Evolutionary conservation across 2,888 invertebrate species (phyloP), one percentile per base, ranked within the genome.

Genomic region (Fragum whitleyi): DNA sequence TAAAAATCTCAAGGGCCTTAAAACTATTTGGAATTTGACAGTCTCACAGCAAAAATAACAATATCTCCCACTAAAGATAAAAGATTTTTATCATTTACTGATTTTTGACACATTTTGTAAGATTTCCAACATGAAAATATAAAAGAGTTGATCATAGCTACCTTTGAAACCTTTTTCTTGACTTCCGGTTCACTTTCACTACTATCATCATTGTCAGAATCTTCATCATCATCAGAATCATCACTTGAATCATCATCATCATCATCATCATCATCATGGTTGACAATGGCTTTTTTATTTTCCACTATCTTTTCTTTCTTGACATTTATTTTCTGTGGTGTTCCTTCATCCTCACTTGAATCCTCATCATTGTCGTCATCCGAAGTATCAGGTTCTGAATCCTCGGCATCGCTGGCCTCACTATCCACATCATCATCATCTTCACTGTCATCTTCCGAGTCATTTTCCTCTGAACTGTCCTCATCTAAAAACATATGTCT

Each of bases 381-480:
- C 0, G 51, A 28, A 61, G 71, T 61, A 55, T 74, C 71, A 19
- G 74, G 69, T 36, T 76, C 78, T 0, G 79, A 79, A n/a, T 81
- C 81, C 28, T 84, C 81, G 65, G 69, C 71, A 39, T 57, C 69
- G 65, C 79, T 81, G 16, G 74, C 78, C 9, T 74, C 78, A 11
- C 74, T 77, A 42, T 71, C 73, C 47, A 76, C 84, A 28, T 74
- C 67, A 23, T 81, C 86, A 9, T 83, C 84, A 16, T 81, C 81
- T 1, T 78, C 74, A 61, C 47, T 68, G 14, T 81, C 80, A 2
- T 77, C 85, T n/a, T 82, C 84, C 19, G 73, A 74, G 42, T 65
- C 81, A 51, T 85, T 84, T 39, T 81, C 85, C 23, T 86, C 87
- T n/a, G 85, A 84, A 59, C 84, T 86, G 19, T 86, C 87, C 14